These are phyloP conservation scores for Leptura quadrifasciata DNA, from an alignment of 2,888 invertebrate genomes.

Conservation along the genomic window DNA sequence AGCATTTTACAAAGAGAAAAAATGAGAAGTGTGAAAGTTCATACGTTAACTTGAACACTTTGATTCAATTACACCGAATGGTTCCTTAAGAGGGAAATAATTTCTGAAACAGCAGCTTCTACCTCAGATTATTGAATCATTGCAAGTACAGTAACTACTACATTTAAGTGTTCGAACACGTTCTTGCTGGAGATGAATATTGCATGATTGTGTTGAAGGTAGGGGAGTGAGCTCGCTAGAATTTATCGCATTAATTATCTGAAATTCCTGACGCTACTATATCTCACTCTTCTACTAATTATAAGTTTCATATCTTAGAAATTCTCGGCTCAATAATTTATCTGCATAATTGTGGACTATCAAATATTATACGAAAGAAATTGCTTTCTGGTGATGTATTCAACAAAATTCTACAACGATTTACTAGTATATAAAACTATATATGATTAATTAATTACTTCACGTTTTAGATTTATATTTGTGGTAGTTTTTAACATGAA, in stretches of 20 bases:
- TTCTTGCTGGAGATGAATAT: slow-evolving; percentile 36
- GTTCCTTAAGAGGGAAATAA: slow-evolving; percentile 17
- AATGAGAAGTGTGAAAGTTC: slow-evolving; percentile 11
- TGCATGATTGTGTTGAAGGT: slow-evolving; percentile 41
- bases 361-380: slow-evolving; percentile 9
- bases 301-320: slow-evolving; percentile 58
- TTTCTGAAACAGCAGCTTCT: slow-evolving; percentile 23
- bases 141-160: slow-evolving; percentile 17
- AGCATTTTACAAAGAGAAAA: background rate
- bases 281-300: slow-evolving; percentile 58
- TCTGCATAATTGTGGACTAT: slow-evolving; percentile 24
- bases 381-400: background rate
- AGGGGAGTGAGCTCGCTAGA: slow-evolving; percentile 41
- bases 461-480: background rate
- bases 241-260: slow-evolving; percentile 63
- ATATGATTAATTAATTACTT: background rate
- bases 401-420: slow-evolving; percentile 7
- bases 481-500: background rate
- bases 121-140: slow-evolving; percentile 27
- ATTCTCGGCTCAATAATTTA: slow-evolving; percentile 57
- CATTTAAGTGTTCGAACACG: slow-evolving; percentile 39
- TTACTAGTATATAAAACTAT: background rate
- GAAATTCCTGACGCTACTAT: slow-evolving; percentile 59
- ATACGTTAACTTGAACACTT: background rate
- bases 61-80: slow-evolving; percentile 9